phyloP scores from a whole-genome alignment of 23 tunicate species.

The Ascidia mentula region DNA sequence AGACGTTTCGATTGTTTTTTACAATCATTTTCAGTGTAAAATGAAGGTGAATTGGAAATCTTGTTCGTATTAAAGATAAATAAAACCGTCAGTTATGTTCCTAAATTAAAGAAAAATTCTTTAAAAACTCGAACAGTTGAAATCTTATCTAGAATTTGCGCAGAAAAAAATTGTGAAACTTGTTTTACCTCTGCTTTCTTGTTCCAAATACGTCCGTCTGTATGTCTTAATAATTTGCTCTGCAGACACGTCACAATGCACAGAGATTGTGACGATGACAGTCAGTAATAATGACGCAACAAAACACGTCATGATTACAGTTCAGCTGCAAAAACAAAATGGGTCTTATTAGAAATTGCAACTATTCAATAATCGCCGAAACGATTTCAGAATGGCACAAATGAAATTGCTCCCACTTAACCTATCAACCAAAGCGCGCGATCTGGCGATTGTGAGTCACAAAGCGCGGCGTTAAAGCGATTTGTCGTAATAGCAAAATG shows the following conservation, averaged over 20 bases:
- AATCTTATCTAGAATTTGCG: no score
- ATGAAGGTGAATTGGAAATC: no score
- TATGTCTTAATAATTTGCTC: not conserved
- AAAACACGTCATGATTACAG: not conserved
- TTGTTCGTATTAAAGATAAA: no score
- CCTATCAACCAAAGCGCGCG: not conserved
- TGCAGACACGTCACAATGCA: not conserved
- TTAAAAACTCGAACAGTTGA: no score
- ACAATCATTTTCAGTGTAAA: no score
- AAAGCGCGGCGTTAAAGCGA: not conserved
- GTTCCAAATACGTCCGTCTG: not conserved
- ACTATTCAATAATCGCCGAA: not conserved
- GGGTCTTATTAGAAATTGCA: not conserved
- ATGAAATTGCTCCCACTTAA: not conserved
- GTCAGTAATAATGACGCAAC: not conserved
- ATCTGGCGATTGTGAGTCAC: not conserved
- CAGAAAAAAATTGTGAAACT: no score
- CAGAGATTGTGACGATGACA: not conserved
- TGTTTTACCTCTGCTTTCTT: conserved; percentile 8
- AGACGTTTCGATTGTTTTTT: no score
- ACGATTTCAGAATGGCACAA: not conserved
- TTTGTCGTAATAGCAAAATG: not conserved
- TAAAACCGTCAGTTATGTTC: no score
- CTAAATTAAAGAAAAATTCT: no score
- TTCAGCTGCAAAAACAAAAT: not conserved